Conservation (phyloP, 2,888 invertebrate species). For the Mesoligia furuncula region DNA sequence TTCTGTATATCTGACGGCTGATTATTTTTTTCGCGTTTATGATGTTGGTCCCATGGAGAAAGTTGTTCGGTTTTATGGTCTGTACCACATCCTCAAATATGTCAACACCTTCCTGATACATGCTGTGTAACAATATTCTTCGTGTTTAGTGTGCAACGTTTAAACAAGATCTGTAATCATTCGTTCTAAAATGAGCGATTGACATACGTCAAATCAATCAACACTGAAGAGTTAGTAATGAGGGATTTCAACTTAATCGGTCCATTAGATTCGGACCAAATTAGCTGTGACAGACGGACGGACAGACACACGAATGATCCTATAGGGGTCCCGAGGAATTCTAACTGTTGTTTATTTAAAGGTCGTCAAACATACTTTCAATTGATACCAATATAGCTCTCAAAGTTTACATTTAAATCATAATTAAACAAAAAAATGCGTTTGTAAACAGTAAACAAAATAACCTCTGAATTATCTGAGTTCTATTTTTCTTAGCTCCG, state of each 20-base stretch:
- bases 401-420: background rate
- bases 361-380: too few relatives aligned
- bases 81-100: background rate
- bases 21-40: background rate
- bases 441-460: too few relatives aligned
- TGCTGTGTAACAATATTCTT: background rate
- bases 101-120: background rate
- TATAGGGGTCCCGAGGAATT: too few relatives aligned
- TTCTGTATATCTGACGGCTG: background rate
- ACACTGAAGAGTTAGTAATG: background rate
- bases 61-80: background rate
- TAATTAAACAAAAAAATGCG: background rate
- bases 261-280: too few relatives aligned
- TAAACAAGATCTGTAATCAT: background rate
- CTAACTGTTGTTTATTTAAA: too few relatives aligned
- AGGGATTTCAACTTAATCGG: background rate
- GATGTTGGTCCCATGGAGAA: background rate
- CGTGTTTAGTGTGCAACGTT: background rate
- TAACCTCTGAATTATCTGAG: background rate
- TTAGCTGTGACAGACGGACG: too few relatives aligned
- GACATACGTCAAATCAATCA: background rate
- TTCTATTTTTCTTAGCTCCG: background rate
- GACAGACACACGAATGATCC: too few relatives aligned
- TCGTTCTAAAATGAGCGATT: background rate
- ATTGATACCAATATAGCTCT: background rate